Evolutionary conservation across 2,113 vertebrate genomes (phyloP).

Genomic region (Cygnus atratus): DNA sequence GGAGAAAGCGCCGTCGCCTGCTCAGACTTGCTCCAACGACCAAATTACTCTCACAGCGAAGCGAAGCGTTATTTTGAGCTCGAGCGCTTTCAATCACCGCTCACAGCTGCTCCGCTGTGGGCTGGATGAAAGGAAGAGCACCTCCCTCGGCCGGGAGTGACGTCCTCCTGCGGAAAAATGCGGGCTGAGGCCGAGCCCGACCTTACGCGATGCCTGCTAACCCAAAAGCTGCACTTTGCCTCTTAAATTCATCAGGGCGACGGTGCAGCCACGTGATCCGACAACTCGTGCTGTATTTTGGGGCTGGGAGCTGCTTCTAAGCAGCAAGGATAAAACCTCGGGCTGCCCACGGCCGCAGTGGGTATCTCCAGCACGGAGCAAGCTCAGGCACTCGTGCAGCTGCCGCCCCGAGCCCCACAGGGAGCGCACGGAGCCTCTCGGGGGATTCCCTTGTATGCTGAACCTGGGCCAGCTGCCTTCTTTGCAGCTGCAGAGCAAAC

Average conservation of each 20-base stretch:
- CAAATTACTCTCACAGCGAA: not conserved
- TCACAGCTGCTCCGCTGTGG: not conserved
- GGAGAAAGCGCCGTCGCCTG: not conserved
- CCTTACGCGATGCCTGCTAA: not conserved
- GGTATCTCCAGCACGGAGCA: not conserved
- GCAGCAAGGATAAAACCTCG: not conserved
- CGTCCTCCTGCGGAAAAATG: not conserved
- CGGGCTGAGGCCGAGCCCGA: not conserved
- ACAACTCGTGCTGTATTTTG: not conserved
- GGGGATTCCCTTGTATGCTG: not conserved
- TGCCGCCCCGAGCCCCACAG: not conserved
- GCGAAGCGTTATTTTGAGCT: not conserved
- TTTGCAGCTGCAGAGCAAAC: not conserved
- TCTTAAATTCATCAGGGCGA: not conserved
- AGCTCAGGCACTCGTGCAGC: not conserved
- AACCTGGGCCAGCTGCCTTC: constrained; percentile 4
- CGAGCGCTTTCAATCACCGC: not conserved
- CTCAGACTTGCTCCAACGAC: constrained; percentile 15
- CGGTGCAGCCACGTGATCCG: accelerated
- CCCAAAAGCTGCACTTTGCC: not conserved
- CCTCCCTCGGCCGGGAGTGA: not conserved
- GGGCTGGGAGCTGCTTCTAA: not conserved
- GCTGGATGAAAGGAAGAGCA: not conserved
- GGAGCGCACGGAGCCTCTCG: not conserved
- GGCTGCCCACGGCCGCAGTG: constrained; percentile 2